A percentile compares a stretch with the other conserved stretches of the same genome.
phyloP scores from a whole-genome alignment of 2,797 vertebrate species.

The Paramormyrops hopkinsi region DNA sequence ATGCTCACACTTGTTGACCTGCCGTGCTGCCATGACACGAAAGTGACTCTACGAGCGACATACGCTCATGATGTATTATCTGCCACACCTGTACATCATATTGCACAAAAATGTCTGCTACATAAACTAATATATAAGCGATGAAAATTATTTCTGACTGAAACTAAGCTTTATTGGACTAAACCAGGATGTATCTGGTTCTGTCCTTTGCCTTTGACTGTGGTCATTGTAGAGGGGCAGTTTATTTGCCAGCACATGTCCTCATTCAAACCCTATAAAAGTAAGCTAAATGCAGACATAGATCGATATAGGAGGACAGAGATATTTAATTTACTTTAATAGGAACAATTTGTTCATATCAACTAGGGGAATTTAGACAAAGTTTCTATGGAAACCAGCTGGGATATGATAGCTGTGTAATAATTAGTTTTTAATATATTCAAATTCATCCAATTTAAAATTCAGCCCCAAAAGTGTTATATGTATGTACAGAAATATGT shows the following conservation, averaged over 20 bases:
- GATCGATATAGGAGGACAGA: neutral
- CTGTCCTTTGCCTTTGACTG: too few species aligned
- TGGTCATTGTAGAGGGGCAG: neutral
- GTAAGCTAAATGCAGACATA: neutral
- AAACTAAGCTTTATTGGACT: neutral
- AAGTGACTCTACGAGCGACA: neutral
- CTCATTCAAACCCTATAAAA: neutral
- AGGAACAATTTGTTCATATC: neutral
- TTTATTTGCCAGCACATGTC: neutral
- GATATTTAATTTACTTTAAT: slow-evolving; percentile 5
- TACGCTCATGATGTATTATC: neutral
- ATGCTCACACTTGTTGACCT: neutral
- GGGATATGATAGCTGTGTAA: neutral
- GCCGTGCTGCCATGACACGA: neutral
- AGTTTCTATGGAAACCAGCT: slow-evolving; percentile 18
- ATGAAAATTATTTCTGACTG: neutral
- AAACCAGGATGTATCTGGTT: neutral
- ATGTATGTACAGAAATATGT: slow-evolving; percentile 10
- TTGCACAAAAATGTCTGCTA: neutral
- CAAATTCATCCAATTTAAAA: slow-evolving; percentile 15
- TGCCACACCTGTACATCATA: neutral
- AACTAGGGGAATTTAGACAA: neutral
- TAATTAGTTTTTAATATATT: slow-evolving; percentile 20
- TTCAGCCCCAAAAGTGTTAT: neutral
- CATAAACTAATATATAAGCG: neutral